Evolutionary conservation across 2,888 invertebrate genomes (phyloP).

Genomic region (Dryomyza anilis): DNA sequence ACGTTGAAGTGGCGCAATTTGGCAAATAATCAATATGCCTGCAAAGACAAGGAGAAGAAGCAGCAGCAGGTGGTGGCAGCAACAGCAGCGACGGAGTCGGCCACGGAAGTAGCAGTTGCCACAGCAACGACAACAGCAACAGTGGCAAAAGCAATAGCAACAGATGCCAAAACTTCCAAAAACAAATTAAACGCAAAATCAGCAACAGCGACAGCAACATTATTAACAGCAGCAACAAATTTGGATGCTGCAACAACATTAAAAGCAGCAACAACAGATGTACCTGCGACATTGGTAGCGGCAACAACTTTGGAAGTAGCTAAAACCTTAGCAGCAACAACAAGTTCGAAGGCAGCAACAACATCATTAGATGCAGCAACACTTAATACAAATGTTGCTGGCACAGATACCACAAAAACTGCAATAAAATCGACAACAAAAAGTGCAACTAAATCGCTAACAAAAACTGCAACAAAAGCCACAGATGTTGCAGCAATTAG

Average conservation of each 20-base stretch:
- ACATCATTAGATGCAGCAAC: neutral
- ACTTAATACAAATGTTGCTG: conserved; percentile 12
- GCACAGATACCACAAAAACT: conserved; percentile 13
- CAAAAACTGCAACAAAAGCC: neutral
- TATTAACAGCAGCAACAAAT: neutral
- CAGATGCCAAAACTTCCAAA: neutral
- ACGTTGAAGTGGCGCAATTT: conserved; percentile 60
- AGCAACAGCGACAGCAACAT: neutral
- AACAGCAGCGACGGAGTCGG: neutral
- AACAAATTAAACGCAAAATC: neutral
- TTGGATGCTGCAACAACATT: neutral
- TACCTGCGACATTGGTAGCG: conserved; percentile 12
- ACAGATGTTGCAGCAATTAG: too few species aligned
- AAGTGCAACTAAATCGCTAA: neutral
- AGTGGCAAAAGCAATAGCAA: conserved; percentile 4
- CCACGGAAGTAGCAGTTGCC: neutral
- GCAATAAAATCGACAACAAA: neutral
- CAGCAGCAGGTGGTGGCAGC: too few species aligned
- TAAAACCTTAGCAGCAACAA: too few species aligned
- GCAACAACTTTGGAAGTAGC: conserved; percentile 18
- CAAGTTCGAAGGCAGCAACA: neutral
- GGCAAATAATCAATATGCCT: conserved; percentile 59
- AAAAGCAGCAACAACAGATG: conserved; percentile 5
- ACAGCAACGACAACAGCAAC: conserved; percentile 8
- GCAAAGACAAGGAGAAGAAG: conserved; percentile 53